These are phyloP conservation scores for Pygmarrhopalites habei DNA, from an alignment of 1,140 invertebrate species.

Conservation along the genomic window DNA sequence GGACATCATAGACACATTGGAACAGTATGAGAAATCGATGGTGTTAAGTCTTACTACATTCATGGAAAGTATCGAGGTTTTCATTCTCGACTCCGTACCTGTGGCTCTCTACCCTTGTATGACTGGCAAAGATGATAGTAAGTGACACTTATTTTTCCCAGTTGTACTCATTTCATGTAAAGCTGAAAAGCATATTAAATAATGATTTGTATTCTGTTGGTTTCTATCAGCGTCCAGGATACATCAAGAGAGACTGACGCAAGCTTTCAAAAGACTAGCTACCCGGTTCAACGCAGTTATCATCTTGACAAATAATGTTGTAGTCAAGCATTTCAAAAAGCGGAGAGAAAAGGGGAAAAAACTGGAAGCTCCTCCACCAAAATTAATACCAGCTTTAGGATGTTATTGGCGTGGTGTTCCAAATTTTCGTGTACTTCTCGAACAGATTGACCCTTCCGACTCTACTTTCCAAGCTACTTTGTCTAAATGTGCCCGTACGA, in stretches of 20 bases:
- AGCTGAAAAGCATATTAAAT: not conserved
- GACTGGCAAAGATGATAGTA: not conserved
- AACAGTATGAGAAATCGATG: constrained; percentile 16
- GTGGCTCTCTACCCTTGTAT: constrained; percentile 44
- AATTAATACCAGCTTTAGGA: constrained; percentile 7
- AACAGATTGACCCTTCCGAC: too few relatives aligned
- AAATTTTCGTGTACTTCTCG: not conserved
- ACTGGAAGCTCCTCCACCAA: not conserved
- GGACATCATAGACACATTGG: constrained; percentile 33
- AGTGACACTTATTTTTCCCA: too few relatives aligned
- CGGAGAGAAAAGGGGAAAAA: not conserved
- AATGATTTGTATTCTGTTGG: not conserved
- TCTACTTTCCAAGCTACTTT: too few relatives aligned
- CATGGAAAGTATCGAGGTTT: constrained; percentile 46
- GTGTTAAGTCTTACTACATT: constrained; percentile 40
- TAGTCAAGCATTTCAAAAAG: not conserved
- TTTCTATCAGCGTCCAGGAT: not conserved
- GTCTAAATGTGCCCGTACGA: too few relatives aligned
- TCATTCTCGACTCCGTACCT: constrained; percentile 59
- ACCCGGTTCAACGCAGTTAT: not conserved
- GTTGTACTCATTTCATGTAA: too few relatives aligned
- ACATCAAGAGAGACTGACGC: not conserved
- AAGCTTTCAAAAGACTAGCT: not conserved
- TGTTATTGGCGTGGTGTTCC: constrained; percentile 1
- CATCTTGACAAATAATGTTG: constrained; percentile 8